These are phyloP conservation scores for Strigamia crassipes DNA, from an alignment of 2,888 invertebrate genomes.

Conservation along the genomic window DNA sequence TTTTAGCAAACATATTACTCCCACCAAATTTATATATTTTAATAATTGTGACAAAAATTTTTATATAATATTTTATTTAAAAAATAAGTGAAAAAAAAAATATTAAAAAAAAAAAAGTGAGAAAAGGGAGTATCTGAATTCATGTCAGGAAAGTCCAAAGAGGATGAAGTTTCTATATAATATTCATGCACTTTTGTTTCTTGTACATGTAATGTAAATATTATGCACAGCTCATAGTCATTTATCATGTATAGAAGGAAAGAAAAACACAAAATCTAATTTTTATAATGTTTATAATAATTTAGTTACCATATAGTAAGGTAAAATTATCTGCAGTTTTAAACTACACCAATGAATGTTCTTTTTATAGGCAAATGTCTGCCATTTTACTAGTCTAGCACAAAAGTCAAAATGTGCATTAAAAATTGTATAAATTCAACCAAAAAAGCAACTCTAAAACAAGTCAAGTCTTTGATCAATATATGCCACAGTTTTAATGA, in stretches of 20 bases:
- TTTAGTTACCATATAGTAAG: not conserved
- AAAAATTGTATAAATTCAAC: not conserved
- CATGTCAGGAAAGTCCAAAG: not conserved
- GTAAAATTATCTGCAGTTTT: not conserved
- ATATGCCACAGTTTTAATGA: not conserved
- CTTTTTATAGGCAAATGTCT: not conserved
- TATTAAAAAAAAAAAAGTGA: not conserved
- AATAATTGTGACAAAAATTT: slow-evolving; percentile 5
- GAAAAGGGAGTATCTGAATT: not conserved
- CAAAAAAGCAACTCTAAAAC: too few relatives aligned
- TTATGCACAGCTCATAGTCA: not conserved
- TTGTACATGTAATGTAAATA: not conserved
- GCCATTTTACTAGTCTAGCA: not conserved
- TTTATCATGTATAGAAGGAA: too few relatives aligned
- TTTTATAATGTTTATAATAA: too few relatives aligned
- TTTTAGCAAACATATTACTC: slow-evolving; percentile 30
- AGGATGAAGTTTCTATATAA: not conserved
- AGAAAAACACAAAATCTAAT: not conserved
- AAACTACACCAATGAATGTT: slow-evolving; percentile 2
- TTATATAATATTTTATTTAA: not conserved
- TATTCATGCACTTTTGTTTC: not conserved
- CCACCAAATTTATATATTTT: not conserved
- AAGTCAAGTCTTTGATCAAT: too few relatives aligned
- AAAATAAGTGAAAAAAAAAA: not conserved
- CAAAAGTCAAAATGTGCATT: not conserved